Conservation (phyloP, 2,797 vertebrate species). For the Sardinella longiceps region DNA sequence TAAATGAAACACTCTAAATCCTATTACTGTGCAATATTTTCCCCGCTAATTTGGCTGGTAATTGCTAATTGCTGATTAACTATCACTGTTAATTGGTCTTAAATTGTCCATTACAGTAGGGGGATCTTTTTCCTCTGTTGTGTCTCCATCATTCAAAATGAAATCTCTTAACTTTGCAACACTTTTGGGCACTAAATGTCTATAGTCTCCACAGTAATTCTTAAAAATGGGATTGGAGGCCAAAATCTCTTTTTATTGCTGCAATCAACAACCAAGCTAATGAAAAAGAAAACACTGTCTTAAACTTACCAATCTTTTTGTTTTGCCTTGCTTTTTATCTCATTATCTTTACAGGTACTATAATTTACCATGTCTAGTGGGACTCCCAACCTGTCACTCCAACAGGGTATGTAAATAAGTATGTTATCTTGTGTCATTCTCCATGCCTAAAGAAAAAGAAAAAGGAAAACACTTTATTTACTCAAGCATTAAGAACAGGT, state of each 20-base stretch:
- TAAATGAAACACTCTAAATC: constrained; percentile 43
- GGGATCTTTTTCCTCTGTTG: not conserved
- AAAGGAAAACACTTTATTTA: no score
- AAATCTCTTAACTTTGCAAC: constrained; percentile 7
- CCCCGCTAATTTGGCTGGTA: constrained; percentile 77
- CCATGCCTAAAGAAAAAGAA: no score
- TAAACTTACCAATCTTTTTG: not conserved
- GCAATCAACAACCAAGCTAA: not conserved
- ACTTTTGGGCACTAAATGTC: not conserved
- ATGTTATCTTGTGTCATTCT: no score
- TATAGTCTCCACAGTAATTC: not conserved
- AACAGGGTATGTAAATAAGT: no score
- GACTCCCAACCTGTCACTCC: no score
- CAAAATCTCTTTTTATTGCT: not conserved
- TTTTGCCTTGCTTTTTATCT: not conserved
- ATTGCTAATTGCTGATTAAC: constrained; percentile 77
- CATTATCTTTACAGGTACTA: not conserved
- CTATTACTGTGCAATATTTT: constrained; percentile 23
- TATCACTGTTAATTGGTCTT: constrained; percentile 70
- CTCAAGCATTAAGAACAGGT: no score
- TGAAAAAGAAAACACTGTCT: not conserved
- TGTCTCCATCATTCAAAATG: not conserved
- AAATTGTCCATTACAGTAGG: constrained; percentile 14
- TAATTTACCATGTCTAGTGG: no score
- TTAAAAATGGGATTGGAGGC: not conserved